A percentile compares a stretch with the other conserved stretches of the same genome.
Evolutionary conservation across 2,113 vertebrate genomes (phyloP).

Genomic region (Podarcis cretensis): DNA sequence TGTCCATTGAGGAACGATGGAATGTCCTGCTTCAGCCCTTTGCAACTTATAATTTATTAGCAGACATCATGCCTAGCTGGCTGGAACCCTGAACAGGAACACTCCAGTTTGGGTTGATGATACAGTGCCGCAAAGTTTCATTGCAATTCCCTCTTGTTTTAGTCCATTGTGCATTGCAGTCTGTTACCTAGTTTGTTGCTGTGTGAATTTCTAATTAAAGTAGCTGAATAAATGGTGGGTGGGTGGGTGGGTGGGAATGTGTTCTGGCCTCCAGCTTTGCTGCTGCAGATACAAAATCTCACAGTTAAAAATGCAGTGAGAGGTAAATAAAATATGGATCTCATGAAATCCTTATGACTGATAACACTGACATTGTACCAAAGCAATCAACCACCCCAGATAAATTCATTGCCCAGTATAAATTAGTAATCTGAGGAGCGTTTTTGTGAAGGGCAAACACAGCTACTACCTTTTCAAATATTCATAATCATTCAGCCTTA

Average conservation of each 20-base stretch:
- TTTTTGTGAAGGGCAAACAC: not conserved
- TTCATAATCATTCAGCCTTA: not conserved
- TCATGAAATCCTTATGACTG: not conserved
- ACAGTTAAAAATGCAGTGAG: not conserved
- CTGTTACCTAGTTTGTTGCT: not conserved
- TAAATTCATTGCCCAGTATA: not conserved
- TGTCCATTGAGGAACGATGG: not conserved
- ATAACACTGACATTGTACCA: not conserved
- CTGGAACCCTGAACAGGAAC: not conserved
- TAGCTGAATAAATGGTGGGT: not conserved
- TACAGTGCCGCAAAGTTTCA: not conserved
- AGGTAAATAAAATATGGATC: slow-evolving; percentile 16
- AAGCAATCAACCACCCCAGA: not conserved
- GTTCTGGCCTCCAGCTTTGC: not conserved
- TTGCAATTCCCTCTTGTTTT: not conserved
- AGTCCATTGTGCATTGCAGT: no score
- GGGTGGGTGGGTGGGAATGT: not conserved
- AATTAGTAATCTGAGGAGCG: not conserved
- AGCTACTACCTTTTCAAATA: not conserved
- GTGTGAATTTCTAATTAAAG: not conserved
- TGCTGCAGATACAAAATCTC: not conserved
- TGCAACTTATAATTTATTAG: not conserved
- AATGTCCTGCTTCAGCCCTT: not conserved
- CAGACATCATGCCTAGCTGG: not conserved
- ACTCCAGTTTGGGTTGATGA: not conserved